Base-by-base conservation (phyloP, 2,797 vertebrate species). In the Melanotaenia boesemani region DNA sequence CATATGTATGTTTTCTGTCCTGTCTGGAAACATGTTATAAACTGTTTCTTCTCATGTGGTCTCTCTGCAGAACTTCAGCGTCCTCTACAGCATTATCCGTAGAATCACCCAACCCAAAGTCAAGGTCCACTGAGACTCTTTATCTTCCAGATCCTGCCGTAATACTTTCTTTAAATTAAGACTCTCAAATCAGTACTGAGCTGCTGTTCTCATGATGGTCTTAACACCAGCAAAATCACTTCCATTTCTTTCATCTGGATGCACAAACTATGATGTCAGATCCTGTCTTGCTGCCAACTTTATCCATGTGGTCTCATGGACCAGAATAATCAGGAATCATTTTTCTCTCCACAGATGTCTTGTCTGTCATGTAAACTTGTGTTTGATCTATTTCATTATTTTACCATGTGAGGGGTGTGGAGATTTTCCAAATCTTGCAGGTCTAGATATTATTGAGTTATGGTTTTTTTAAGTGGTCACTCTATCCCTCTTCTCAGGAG, bases 71-170 rank as follows among this genome's bases (percentile, higher is more conserved):
- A 96, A 99, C 91, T 99, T 99, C 48, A 94, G 96, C 4, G 48
- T 98, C 65, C 95, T 99, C 58, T 99, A 98, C 91, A 94, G 92
- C 70, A 83, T 95, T 3, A 95, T 98, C 20, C 97, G 97, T 82
- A 94, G 95, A 77, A 89, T 98, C 72, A 96, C 96, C 18, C 93
- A 96, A 77, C 92, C 95, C 82, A 98, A 98, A 90, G 89, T 93
- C 50, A 99, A 99, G 93, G 91, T 95, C 44, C 96, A 97, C 74
- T 99, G 93, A 94, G 72, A 46, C 52, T 4, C 5, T 6, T 22
- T 60, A 44, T 24, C 2, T 2, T 56, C 68, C 65, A 60, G 44
- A 34, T 44, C 58, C 41, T 39, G 48, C 68, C 52, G 36, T 54
- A 44, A 73, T 48, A 28, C 80, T 58, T 56, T 64, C 58, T 61